Conservation (phyloP, 2,113 vertebrate species). For the Heterotis niloticus region DNA sequence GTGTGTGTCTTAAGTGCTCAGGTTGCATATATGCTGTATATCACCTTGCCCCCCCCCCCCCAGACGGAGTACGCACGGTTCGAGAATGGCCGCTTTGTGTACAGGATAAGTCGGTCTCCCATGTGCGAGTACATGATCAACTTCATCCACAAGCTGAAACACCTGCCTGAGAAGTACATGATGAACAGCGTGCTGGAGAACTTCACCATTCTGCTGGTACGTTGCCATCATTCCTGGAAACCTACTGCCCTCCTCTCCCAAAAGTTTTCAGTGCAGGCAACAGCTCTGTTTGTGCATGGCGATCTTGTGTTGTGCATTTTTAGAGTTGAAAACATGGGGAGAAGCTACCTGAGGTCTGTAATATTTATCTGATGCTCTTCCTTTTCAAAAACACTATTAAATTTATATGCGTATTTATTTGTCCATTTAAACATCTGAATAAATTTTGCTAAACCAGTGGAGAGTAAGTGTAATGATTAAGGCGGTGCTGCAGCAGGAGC, state of each 20-base stretch:
- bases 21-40: neutral
- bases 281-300: too few species aligned
- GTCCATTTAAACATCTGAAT: too few species aligned
- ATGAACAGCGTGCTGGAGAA: slow-evolving; percentile 99
- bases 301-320: too few species aligned
- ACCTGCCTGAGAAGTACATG: slow-evolving; percentile 99
- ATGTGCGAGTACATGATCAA: slow-evolving; percentile 99
- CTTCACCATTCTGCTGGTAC: slow-evolving; percentile 98
- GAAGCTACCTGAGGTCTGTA: too few species aligned
- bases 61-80: slow-evolving; percentile 98
- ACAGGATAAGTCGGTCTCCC: slow-evolving; percentile 94
- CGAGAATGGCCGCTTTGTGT: slow-evolving; percentile 95
- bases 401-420: too few species aligned
- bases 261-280: neutral
- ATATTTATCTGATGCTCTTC: too few species aligned
- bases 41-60: slow-evolving; percentile 3
- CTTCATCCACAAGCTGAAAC: slow-evolving; percentile 99
- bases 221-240: neutral
- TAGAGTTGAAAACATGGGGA: too few species aligned
- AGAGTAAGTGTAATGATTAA: too few species aligned
- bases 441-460: too few species aligned
- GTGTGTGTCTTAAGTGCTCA: neutral
- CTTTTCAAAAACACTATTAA: too few species aligned
- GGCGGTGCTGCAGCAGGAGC: too few species aligned
- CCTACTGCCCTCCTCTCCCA: too few species aligned